Conservation (phyloP, 1,140 invertebrate species). For the Brachionus koreanus region DNA sequence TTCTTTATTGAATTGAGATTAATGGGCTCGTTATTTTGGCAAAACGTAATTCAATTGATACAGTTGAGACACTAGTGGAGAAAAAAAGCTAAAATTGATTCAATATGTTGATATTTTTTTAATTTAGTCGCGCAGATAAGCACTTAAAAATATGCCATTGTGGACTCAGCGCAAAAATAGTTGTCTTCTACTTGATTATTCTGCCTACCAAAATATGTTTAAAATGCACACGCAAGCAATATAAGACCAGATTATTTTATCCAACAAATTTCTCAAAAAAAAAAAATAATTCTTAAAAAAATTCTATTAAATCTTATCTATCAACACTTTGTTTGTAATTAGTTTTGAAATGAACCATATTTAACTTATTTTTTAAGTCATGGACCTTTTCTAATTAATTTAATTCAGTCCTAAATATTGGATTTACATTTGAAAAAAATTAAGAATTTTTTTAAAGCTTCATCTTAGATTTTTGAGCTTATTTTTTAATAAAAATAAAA, state of each 20-base stretch:
- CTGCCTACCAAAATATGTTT: neutral
- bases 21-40: neutral
- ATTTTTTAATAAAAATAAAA: neutral
- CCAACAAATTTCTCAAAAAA: neutral
- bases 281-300: neutral
- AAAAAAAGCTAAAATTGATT: neutral
- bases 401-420: neutral
- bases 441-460: too few relatives aligned
- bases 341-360: neutral
- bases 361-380: neutral
- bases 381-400: neutral
- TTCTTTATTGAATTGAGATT: neutral
- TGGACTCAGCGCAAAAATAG: neutral
- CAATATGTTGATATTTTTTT: neutral
- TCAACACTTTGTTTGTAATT: neutral
- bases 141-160: neutral
- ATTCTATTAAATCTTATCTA: neutral
- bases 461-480: neutral
- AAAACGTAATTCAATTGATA: slow-evolving; percentile 2
- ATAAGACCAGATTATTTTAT: neutral
- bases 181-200: neutral
- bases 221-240: neutral
- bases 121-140: neutral
- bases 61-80: neutral
- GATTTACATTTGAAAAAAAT: too few relatives aligned